Evolutionary conservation across 2,888 invertebrate species (phyloP), one percentile per base, ranked within the genome.

Genomic region (Drosophila emarginata): DNA sequence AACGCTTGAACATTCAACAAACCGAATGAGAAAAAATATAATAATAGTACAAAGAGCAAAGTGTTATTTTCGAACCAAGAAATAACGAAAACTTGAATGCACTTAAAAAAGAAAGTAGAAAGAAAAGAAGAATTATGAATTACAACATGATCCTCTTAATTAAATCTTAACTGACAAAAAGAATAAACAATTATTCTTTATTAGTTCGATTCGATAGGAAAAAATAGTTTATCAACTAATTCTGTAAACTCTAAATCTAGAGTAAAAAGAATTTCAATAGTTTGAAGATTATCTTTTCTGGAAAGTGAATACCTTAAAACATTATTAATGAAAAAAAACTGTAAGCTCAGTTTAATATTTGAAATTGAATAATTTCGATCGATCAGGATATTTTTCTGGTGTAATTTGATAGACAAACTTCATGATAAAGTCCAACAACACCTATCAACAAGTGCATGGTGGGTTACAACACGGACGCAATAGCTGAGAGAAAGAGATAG

Each of bases 11-110:
- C 12, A 21, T 67, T 63, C 74, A 67, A 68, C 72, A 68, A 64
- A 73, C 68, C 74, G 73, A 74, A 69, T 64, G 60, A 72, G 66
- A 73, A 64, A 64, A 64, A 73, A 72, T 45, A 21, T 45, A 45
- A 21, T 45, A 45, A 45, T 54, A 74, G 63, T 59, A 59, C 53
- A 51, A 58, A 53, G 32, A 62, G 32, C 52, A 50, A 64, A 59
- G 59, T 56, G 73, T 54, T 64, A 50, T 39, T 32, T 40, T 32
- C 15, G 15, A 28, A 26, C 11, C 3, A 40, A 7, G 12, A 7
- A 7, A 15, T 28, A 32, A 5, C 15, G 14, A 54, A 18, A 12
- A 36, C 36, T 36, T 36, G 18, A 11, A 36, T 54, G 54, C 54
- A 54, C 54, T 54, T 54, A 15, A 18, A 18, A 12, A 32, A 32